Conservation (phyloP, 2,797 vertebrate species). For the Pangasius macronema region DNA sequence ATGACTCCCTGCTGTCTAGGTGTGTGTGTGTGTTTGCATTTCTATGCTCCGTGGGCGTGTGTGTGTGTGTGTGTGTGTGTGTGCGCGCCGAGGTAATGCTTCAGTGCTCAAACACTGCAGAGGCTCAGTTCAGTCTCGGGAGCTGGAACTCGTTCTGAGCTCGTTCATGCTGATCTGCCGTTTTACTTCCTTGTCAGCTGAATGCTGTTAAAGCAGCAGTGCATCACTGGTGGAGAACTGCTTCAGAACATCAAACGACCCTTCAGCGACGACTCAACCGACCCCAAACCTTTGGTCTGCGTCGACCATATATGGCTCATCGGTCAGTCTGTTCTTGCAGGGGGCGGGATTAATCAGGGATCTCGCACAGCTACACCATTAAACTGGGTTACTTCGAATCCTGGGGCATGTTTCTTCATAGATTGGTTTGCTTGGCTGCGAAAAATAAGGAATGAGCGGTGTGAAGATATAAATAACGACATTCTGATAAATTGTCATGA, state of each 20-base stretch:
- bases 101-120: slow-evolving; percentile 26
- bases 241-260: too few species aligned
- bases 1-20: not conserved
- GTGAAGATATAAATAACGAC: too few species aligned
- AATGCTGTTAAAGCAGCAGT: not conserved
- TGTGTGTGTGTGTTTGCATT: slow-evolving; percentile 12
- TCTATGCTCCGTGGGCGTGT: not conserved
- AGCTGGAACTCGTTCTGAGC: not conserved
- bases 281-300: not conserved
- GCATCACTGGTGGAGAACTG: not conserved
- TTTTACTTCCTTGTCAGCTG: not conserved
- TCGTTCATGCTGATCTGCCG: not conserved
- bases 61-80: not conserved
- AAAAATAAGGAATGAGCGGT: not conserved
- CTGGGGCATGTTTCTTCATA: not conserved
- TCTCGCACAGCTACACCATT: not conserved
- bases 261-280: not conserved
- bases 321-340: not conserved
- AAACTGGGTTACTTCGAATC: not conserved
- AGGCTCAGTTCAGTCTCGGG: not conserved
- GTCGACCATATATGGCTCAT: not conserved
- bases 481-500: too few species aligned
- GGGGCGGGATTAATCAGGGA: not conserved
- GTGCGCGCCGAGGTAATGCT: not conserved
- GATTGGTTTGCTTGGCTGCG: not conserved